Conservation (phyloP, 2,888 invertebrate genomes). For the Cheilosia scutellata region DNA sequence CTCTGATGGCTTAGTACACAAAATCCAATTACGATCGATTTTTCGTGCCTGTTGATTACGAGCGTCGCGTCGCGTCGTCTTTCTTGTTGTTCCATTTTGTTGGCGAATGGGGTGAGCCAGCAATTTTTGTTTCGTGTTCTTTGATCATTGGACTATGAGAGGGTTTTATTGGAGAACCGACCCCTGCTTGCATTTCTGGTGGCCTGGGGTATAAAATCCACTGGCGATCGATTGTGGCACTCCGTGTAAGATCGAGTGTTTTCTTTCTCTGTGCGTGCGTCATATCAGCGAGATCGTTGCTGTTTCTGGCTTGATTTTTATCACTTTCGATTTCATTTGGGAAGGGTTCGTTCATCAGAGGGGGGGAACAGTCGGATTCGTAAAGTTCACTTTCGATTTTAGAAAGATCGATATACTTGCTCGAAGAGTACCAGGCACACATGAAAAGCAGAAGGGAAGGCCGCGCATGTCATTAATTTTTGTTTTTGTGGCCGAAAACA, state of each 20-base stretch:
- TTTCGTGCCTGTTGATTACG: conserved; percentile 19
- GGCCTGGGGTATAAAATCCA: background rate
- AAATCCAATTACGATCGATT: conserved; percentile 66
- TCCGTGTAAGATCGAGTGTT: background rate
- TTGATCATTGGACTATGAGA: background rate
- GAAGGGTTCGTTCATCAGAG: background rate
- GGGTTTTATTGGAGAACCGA: no score
- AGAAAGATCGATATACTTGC: conserved; percentile 72
- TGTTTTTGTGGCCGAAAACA: background rate
- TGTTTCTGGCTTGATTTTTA: conserved; percentile 1
- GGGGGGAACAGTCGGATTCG: background rate
- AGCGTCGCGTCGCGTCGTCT: background rate
- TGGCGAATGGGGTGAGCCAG: no score
- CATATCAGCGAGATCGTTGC: background rate
- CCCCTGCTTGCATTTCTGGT: background rate
- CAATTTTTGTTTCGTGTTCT: no score
- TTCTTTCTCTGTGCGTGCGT: background rate
- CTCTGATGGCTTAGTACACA: conserved; percentile 40
- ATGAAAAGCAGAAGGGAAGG: conserved; percentile 14
- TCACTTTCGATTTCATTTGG: conserved; percentile 65
- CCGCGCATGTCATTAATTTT: background rate
- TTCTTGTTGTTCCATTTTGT: no score
- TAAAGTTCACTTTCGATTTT: conserved; percentile 64
- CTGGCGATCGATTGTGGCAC: background rate
- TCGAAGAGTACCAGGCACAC: conserved; percentile 59